Evolutionary conservation across 1,140 invertebrate genomes (phyloP), one percentile per base, ranked within the genome.

Genomic region (Hylaeus volcanicus): DNA sequence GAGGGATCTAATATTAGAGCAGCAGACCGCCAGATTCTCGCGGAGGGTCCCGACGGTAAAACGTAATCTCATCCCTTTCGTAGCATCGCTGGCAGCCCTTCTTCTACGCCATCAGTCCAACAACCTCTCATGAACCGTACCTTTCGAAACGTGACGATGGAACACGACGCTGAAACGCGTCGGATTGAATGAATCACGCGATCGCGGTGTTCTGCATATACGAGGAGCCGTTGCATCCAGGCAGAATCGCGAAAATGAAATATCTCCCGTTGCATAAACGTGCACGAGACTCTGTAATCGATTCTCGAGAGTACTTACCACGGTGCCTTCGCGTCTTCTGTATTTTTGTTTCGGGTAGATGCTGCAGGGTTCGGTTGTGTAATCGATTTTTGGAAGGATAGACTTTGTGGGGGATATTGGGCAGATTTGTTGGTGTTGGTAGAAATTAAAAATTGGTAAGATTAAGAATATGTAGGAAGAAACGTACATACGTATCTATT

Each of bases 1-100:
- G 53, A 26, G 55, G 6, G 66, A 51, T 85, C 85, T 86, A 86
- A 85, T 86, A 86, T 86, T 86, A 86, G 85, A 86, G 80, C 53
- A 81, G n/a, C 65, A 63, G 70, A 73, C 77, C 82, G 75, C 63
- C 83, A 75, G 79, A 82, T 85, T 79, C 72, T 82, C 72, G 81
- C 55, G 61, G 71, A 82, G 58, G 72, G 83, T 70, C 82, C 41
- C 82, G 58, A 51, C 74, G 26, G 68, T 74, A 79, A 60, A 82
- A 82, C 71, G 79, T 85, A 72, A 86, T 82, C 83, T 86, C 71
- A 78, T 85, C 69, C 78, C 79, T 77, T 81, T 82, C 56, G 68
- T 60, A 12, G 39, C 70, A 60, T 68, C 60, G 43, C 41, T 9
- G 56, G 55, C 43, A 70, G 26, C 68, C 55, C 72, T 61, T 60